Evolutionary conservation across 2,113 vertebrate species (phyloP), one percentile per base, ranked within the genome.

Genomic region (Eonycteris spelaea): DNA sequence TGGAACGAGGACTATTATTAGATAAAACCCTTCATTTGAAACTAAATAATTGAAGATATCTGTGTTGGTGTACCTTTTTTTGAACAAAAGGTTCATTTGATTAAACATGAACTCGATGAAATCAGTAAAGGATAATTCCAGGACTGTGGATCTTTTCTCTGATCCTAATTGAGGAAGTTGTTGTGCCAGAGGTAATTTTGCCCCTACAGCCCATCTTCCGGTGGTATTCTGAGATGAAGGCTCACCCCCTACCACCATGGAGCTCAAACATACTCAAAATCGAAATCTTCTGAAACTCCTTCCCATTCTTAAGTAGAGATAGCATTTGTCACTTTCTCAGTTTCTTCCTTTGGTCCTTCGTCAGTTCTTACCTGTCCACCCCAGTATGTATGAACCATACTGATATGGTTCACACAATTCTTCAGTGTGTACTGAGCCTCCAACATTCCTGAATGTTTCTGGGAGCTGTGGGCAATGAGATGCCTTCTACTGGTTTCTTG

Each of bases 11-110:
- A 59, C 21, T 30, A 19, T 45, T 19, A 70, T 79, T 85, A 95
- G 53, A 53, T 80, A 77, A 65, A 92, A 86, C 12, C 13, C 89
- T 90, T 74, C 22, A 75, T 94, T 86, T 51, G 38, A 92, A 94
- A 84, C 45, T 63, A 90, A 95, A 48, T 35, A 83, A 95, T 19
- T 61, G 26, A 84, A 75, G 24, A 0, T 26, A 15, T 71, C n/a
- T 40, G 22, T 63, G 70, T 78, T 59, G 0, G 19, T 21, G 71
- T 59, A 43, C 24, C 6, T 35, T 45, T 71, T 59, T 68, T 65
- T 53, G 28, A 70, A 71, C 38, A 51, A 51, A 91, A 75, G 1
- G 0, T 67, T 92, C 53, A 35, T 43, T 48, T 84, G 21, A 22
- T 84, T 84, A 82, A 71, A 68, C 6, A 13, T 57, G 8, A 86